Evolutionary conservation across 53 echinoderm and acorn worm species (phyloP).

Genomic region (Holothuria leucospilota): DNA sequence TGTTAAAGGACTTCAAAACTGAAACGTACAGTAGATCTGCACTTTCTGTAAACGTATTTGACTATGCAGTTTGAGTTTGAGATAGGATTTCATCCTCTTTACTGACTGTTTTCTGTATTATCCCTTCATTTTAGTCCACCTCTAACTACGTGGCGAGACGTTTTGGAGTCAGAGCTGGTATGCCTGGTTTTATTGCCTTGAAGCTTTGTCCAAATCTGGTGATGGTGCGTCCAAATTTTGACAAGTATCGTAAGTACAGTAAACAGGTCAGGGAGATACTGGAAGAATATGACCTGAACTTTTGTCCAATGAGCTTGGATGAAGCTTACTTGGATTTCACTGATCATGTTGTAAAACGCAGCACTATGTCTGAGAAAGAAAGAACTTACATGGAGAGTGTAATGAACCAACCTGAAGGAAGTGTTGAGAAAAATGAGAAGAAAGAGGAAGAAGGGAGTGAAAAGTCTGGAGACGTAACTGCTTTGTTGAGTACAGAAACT

Average conservation of each 20-base stretch:
- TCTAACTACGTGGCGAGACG: constrained; percentile 94
- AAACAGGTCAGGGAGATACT: constrained; percentile 84
- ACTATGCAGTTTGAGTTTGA: too few relatives aligned
- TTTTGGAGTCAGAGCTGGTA: constrained; percentile 93
- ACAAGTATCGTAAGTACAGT: constrained; percentile 87
- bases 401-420: not conserved
- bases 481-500: not conserved
- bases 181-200: constrained; percentile 97
- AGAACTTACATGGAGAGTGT: constrained; percentile 61
- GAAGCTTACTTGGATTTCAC: constrained; percentile 97
- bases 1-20: too few relatives aligned
- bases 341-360: constrained; percentile 73
- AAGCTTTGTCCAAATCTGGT: constrained; percentile 94
- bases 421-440: constrained; percentile 25
- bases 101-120: not conserved
- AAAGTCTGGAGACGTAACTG: not conserved
- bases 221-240: constrained; percentile 84
- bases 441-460: not conserved
- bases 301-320: constrained; percentile 92
- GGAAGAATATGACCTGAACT: constrained; percentile 91
- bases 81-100: too few relatives aligned
- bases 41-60: too few relatives aligned
- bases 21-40: too few relatives aligned
- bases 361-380: constrained; percentile 62
- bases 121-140: constrained; percentile 67